These are phyloP conservation scores for Zaprionus vittiger DNA, from an alignment of 1,140 invertebrate genomes.

Conservation along the genomic window DNA sequence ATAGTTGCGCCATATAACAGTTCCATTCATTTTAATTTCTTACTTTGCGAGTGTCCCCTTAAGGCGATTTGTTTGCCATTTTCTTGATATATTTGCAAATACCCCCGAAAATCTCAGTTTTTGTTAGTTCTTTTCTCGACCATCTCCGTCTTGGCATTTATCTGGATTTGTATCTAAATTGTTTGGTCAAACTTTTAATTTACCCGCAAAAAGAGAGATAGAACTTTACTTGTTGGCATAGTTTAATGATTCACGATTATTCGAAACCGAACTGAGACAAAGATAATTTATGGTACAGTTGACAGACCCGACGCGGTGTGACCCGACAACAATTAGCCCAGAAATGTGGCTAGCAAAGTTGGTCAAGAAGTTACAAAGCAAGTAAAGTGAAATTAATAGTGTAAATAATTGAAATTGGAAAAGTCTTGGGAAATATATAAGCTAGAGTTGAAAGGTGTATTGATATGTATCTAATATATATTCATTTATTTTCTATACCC, in stretches of 20 bases:
- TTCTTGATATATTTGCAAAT: conserved; percentile 29
- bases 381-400: conserved; percentile 31
- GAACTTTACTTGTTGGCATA: conserved; percentile 49
- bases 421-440: neutral
- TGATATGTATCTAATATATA: neutral
- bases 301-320: conserved; percentile 11
- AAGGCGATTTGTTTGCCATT: conserved; percentile 3
- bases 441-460: neutral
- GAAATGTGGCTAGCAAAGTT: conserved; percentile 17
- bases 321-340: neutral
- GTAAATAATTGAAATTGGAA: conserved; percentile 22
- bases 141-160: conserved; percentile 39
- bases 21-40: conserved; percentile 61
- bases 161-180: conserved; percentile 70
- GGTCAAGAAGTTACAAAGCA: conserved; percentile 11
- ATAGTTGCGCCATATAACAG: neutral
- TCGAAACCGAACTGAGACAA: conserved; percentile 38
- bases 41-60: neutral
- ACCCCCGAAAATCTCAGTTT: conserved; percentile 40
- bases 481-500: neutral
- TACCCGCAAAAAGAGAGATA: conserved; percentile 14
- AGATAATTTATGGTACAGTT: conserved; percentile 48
- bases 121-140: conserved; percentile 24
- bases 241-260: conserved; percentile 75
- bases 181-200: conserved; percentile 67